Conservation (phyloP, 2,113 vertebrate species). For the Chloebia gouldiae region DNA sequence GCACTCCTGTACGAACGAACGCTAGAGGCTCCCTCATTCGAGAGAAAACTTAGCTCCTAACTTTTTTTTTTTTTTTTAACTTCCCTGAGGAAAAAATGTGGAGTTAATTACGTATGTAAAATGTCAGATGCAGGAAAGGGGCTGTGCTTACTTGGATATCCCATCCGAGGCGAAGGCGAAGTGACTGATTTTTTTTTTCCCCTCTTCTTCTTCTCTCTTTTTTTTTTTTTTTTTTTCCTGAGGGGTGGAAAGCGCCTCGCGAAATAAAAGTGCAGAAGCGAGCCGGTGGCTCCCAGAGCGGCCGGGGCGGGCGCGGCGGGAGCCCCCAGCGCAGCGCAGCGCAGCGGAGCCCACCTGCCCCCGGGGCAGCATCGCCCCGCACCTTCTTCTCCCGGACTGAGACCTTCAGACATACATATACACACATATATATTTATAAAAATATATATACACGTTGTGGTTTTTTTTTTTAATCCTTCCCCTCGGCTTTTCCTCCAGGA, state of each 20-base stretch:
- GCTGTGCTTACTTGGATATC: conserved; percentile 81
- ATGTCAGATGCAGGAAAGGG: conserved; percentile 82
- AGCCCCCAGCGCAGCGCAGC: background rate
- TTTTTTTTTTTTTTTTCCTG: conserved; percentile 58
- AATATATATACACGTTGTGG: background rate
- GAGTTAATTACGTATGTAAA: conserved; percentile 78
- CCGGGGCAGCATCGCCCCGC: conserved; percentile 25
- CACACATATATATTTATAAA: background rate
- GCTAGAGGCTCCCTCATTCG: conserved; percentile 73
- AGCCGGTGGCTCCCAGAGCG: conserved; percentile 67
- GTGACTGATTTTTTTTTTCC: background rate
- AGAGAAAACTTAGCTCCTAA: conserved; percentile 53
- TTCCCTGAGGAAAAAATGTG: conserved; percentile 71
- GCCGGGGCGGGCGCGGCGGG: conserved; percentile 53
- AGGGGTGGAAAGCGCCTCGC: conserved; percentile 31
- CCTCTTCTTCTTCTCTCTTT: background rate
- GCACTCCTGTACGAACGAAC: conserved; percentile 57
- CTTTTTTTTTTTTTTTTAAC: conserved; percentile 15
- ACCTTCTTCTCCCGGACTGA: background rate
- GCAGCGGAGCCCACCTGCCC: conserved; percentile 37
- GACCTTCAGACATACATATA: background rate
- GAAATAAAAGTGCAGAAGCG: conserved; percentile 82
- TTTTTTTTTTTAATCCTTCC: background rate
- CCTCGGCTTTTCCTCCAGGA: background rate
- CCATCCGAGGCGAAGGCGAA: conserved; percentile 66